Evolutionary conservation across 2,113 vertebrate genomes (phyloP).

Genomic region (Ochotona princeps): DNA sequence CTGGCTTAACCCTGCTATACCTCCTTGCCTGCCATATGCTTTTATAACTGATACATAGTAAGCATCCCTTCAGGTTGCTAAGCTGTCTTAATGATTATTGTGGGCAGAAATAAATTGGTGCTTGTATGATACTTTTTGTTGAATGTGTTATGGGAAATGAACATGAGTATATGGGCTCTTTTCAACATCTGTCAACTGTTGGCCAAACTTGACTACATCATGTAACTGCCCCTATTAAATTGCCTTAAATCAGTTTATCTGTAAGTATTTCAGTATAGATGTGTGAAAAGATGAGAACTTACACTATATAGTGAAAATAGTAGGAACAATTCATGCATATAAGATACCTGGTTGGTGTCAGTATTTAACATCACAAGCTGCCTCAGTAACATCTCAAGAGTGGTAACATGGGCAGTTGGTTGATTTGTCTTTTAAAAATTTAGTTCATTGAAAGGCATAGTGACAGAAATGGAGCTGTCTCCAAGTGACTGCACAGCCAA

Average conservation of each 20-base stretch:
- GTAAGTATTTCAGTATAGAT: conserved; percentile 8
- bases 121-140: neutral
- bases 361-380: neutral
- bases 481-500: too few species aligned
- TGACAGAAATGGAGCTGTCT: too few species aligned
- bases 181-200: neutral
- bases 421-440: neutral
- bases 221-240: neutral
- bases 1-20: too few species aligned
- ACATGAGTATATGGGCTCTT: neutral
- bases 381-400: neutral
- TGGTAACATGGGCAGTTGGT: neutral
- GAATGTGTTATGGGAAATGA: conserved; percentile 26
- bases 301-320: conserved; percentile 5
- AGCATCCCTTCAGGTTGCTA: conserved; percentile 22
- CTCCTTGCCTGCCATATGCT: too few species aligned
- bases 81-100: conserved; percentile 33
- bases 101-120: conserved; percentile 43
- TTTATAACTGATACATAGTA: neutral
- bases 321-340: conserved; percentile 1
- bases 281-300: conserved; percentile 35
- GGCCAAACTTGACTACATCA: neutral
- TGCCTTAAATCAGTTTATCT: neutral
- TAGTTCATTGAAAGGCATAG: too few species aligned
- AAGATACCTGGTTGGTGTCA: neutral